Base-by-base conservation (phyloP, 2,113 vertebrate genomes). In the Riparia riparia region DNA sequence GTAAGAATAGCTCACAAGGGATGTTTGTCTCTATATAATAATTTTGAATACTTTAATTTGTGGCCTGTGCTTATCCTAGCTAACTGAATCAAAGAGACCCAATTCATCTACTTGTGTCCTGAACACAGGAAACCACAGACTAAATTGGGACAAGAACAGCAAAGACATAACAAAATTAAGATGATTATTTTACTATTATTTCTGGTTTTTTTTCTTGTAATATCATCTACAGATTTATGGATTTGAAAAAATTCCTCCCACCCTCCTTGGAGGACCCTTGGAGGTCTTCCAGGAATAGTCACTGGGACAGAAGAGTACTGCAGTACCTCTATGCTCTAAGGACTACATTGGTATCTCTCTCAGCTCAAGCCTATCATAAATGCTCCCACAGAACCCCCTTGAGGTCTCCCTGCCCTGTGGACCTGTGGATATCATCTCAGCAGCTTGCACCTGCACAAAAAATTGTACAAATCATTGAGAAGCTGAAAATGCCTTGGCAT, bases 401-500 rank as follows among this genome's bases (percentile, higher is more conserved):
- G 5, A 49, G 49, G 8, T 6, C 9, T 51, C 9, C 2, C 6
- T 71, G 17, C 12, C 17, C 18, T 78, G 50, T 60, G 24, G 14
- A 57, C 10, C 7, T 34, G 4, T 39, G 19, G 3, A 17, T 24
- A 32, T 5, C 17, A 14, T 20, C 19, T 41, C 7, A 1, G 5
- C n/a, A 76, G 15, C 13, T 44, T 71, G 2, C 0, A 1, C 15
- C 17, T 3, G 11, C 8, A 28, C 6, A 7, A 58, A n/a, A 82
- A 86, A 10, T 11, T 31, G 7, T 15, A 18, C 22, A 80, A 13
- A 10, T 1, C 3, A 57, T 58, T 93, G 31, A 79, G 56, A 90
- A 79, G 15, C 11, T 44, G 32, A 82, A 89, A 80, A 54, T 42
- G 3, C 14, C 37, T 73, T 0, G 0, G 3, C 54, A 66, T 58